Evolutionary conservation across 2,888 invertebrate species (phyloP), one percentile per base, ranked within the genome.

Genomic region (Catocala sponsa): DNA sequence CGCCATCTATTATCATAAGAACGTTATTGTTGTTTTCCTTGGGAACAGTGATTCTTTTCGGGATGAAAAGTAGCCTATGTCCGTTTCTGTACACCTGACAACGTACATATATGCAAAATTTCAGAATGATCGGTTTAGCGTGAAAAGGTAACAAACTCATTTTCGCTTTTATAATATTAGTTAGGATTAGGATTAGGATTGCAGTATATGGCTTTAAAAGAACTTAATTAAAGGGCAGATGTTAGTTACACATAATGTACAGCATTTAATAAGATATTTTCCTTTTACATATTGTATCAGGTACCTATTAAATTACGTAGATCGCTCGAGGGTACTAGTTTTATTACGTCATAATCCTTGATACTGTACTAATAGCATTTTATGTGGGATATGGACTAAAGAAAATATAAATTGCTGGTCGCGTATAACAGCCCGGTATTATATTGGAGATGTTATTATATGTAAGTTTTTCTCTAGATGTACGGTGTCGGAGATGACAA

Each of bases 331-430:
- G 25, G 35, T 11, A 50, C 44, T 46, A 35, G 48, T 54, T 32
- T n/a, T 5, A 35, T 59, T 62, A 54, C 44, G 59, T 70, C 55
- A 58, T 55, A 52, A 15, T 49, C 49, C 58, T 51, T 12, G 42
- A 59, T 15, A 7, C 12, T 7, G 46, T 43, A 53, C 15, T 44
- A 47, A 54, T 52, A 52, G 10, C 33, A 9, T 41, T 7, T 33
- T 11, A 5, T 6, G 38, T 12, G 57, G 52, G 47, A 54, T 43
- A 43, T 52, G 41, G 41, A 59, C 11, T 44, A 11, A 46, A 51
- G 12, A 48, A 42, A 32, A 50, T 54, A 54, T 47, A 52, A 59
- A 58, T 47, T 50, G 35, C 42, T 15, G 38, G 42, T 0, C 12
- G 35, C 43, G 10, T 49, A 59, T 43, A 42, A 47, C 43, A 58